Percentiles rank a stretch among this genome's conserved stretches.
Evolutionary conservation across 2,888 invertebrate species (phyloP).

Genomic region (Holacanthella duospinosa): DNA sequence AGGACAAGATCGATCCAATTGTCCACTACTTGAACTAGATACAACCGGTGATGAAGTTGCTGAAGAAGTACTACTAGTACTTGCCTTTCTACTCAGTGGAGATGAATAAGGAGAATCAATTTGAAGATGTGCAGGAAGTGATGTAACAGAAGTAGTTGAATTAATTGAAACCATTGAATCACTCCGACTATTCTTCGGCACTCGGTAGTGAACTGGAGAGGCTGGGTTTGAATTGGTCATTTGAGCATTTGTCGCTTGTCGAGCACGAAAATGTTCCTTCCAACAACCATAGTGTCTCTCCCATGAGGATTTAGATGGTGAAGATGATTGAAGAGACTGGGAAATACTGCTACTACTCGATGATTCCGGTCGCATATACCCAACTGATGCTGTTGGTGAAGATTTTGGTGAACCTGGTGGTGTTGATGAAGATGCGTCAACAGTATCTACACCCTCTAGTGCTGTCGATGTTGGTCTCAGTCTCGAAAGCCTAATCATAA

Average conservation of each 20-base stretch:
- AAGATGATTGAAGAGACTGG: no score
- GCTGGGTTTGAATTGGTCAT: slow-evolving; percentile 30
- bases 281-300: slow-evolving; percentile 37
- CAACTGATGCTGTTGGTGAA: no score
- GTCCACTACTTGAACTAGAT: no score
- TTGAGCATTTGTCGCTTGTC: slow-evolving; percentile 7
- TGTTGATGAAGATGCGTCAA: slow-evolving; percentile 8
- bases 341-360: not conserved
- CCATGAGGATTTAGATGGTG: slow-evolving; percentile 17
- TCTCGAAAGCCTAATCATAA: not conserved
- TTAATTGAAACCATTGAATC: slow-evolving; percentile 35
- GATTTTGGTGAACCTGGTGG: slow-evolving; percentile 13
- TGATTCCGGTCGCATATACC: not conserved
- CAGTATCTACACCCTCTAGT: no score
- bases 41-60: not conserved
- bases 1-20: not conserved
- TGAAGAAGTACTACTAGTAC: not conserved
- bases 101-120: not conserved
- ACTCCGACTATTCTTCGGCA: slow-evolving; percentile 23
- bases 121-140: slow-evolving; percentile 28
- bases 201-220: slow-evolving; percentile 33
- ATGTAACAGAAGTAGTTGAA: slow-evolving; percentile 30
- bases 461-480: not conserved
- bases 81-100: not conserved
- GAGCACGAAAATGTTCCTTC: slow-evolving; percentile 32